These are phyloP conservation scores for Drosophila subquinaria DNA, from an alignment of 2,888 invertebrate species.

Conservation along the genomic window DNA sequence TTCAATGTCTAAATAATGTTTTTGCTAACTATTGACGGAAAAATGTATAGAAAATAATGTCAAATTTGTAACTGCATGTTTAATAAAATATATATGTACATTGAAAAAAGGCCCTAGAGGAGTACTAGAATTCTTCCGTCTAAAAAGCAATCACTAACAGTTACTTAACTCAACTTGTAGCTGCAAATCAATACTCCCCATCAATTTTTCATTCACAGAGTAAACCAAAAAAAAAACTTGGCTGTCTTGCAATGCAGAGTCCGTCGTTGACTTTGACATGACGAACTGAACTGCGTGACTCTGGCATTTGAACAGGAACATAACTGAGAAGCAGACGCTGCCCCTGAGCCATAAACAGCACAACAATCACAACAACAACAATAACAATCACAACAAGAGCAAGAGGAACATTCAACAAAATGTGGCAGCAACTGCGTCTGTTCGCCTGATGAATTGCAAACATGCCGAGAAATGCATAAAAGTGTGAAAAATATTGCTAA, in stretches of 20 bases:
- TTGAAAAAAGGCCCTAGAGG: too few relatives aligned
- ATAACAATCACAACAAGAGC: slow-evolving; percentile 27
- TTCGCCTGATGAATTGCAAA: slow-evolving; percentile 69
- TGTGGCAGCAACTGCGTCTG: slow-evolving; percentile 24
- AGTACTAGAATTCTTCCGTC: neutral
- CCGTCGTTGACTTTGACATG: slow-evolving; percentile 79
- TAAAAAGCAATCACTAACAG: neutral
- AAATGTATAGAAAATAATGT: too few relatives aligned
- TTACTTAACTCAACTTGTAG: neutral
- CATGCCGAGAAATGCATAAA: slow-evolving; percentile 62
- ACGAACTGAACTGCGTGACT: slow-evolving; percentile 78
- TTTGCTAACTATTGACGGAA: too few relatives aligned
- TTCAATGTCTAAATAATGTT: too few relatives aligned
- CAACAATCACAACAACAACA: slow-evolving; percentile 33
- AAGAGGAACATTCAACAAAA: slow-evolving; percentile 16
- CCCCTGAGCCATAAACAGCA: slow-evolving; percentile 59
- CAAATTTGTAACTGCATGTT: too few relatives aligned
- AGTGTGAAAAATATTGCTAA: slow-evolving; percentile 68
- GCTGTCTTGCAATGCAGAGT: slow-evolving; percentile 37
- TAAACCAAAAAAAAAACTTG: slow-evolving; percentile 22
- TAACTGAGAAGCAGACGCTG: slow-evolving; percentile 37
- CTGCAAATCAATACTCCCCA: neutral
- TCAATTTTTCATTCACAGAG: neutral
- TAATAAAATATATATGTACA: too few relatives aligned
- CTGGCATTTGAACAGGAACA: slow-evolving; percentile 64